Evolutionary conservation across 2,888 invertebrate genomes (phyloP).

Genomic region (Ypsolopha scabrella): DNA sequence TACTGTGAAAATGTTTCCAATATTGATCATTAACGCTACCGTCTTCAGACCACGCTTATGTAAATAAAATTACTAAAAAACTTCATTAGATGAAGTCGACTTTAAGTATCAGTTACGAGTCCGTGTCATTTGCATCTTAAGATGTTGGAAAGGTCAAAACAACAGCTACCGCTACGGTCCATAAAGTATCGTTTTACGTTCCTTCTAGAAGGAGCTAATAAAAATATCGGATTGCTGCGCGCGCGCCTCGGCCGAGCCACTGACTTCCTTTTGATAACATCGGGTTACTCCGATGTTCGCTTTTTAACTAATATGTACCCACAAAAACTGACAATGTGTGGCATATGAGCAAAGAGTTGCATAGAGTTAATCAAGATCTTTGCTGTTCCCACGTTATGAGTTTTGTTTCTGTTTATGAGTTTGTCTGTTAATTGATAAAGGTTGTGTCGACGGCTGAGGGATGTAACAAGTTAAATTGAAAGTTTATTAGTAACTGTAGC

Average conservation of each 20-base stretch:
- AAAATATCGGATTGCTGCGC: slow-evolving; percentile 36
- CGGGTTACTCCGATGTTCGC: slow-evolving; percentile 4
- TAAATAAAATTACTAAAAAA: too few species aligned
- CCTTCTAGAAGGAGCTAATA: slow-evolving; percentile 19
- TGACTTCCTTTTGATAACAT: slow-evolving; percentile 7
- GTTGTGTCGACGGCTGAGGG: too few species aligned
- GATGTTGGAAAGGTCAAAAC: not conserved
- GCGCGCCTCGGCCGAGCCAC: not conserved
- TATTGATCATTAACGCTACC: too few species aligned
- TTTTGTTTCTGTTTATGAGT: slow-evolving; percentile 1
- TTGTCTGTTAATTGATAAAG: too few species aligned
- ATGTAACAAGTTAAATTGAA: not conserved
- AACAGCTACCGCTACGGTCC: slow-evolving; percentile 30
- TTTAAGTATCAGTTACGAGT: not conserved
- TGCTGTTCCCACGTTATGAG: not conserved
- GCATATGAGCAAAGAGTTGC: too few species aligned
- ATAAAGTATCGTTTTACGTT: slow-evolving; percentile 38
- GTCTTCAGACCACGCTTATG: too few species aligned
- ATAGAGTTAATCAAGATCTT: not conserved
- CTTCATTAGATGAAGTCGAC: not conserved
- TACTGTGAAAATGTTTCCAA: too few species aligned
- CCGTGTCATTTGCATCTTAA: slow-evolving; percentile 3
- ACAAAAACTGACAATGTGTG: slow-evolving; percentile 2
- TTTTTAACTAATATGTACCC: not conserved
- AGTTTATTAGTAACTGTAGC: not conserved